Percentiles rank a stretch among this genome's conserved stretches.
phyloP scores from a whole-genome alignment of 92 coral and sea anemone genomes.

The Diadumene lineata region DNA sequence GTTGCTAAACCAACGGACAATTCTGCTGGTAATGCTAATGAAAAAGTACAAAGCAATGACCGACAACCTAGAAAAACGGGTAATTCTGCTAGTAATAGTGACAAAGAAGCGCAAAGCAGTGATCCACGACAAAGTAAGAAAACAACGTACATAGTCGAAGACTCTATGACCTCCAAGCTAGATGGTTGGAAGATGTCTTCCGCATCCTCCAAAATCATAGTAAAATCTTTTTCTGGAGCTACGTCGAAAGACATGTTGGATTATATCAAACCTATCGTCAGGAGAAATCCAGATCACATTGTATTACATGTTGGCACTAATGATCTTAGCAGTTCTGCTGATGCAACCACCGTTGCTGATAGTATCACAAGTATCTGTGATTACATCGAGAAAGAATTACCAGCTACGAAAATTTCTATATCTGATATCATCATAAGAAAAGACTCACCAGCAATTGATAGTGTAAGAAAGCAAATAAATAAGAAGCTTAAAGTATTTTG shows the following conservation, averaged over 20 bases:
- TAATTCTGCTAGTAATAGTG: no score
- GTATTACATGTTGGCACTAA: slow-evolving; percentile 19
- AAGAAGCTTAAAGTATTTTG: slow-evolving; percentile 4
- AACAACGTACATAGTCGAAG: no score
- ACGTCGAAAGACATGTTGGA: slow-evolving; percentile 14
- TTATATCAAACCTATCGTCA: slow-evolving; percentile 5
- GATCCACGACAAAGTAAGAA: no score
- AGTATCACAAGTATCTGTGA: background rate
- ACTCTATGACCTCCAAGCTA: no score
- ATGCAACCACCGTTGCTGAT: background rate
- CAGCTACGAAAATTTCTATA: background rate
- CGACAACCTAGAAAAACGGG: no score
- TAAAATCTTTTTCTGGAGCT: slow-evolving; percentile 10
- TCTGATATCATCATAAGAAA: background rate
- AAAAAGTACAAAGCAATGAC: no score
- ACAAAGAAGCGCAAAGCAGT: no score
- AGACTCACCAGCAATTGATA: background rate
- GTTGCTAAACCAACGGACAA: no score
- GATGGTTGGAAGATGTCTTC: no score
- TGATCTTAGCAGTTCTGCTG: background rate
- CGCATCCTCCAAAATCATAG: background rate
- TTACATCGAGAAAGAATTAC: background rate
- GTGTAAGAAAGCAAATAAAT: background rate
- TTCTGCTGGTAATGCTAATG: no score
- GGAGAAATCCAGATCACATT: slow-evolving; percentile 5